Evolutionary conservation across 2,888 invertebrate species (phyloP).

Genomic region (Kuschelorhynchus macadamiae): DNA sequence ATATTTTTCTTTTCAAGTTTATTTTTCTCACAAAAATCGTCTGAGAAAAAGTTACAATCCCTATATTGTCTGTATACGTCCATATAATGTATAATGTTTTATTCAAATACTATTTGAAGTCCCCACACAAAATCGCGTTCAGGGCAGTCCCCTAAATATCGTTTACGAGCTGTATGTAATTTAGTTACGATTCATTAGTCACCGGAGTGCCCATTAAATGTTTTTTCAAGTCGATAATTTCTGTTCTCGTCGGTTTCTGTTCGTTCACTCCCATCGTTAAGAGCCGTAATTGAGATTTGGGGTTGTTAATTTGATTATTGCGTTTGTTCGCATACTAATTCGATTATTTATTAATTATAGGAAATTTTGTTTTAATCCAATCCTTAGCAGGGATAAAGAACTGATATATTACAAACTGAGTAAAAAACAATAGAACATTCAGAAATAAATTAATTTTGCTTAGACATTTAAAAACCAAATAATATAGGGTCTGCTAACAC

Average conservation of each 20-base stretch:
- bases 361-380: constrained; percentile 1
- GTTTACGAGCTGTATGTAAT: constrained; percentile 32
- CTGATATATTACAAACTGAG: constrained; percentile 2
- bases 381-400: constrained; percentile 2
- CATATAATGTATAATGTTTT: no score
- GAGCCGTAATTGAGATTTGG: constrained; percentile 21
- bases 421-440: no score
- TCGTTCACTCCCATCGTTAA: constrained; percentile 40
- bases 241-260: constrained; percentile 14
- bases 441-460: no score
- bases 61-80: no score
- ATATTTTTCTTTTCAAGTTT: no score
- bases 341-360: constrained; percentile 29
- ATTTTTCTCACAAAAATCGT: no score
- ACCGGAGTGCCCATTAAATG: constrained; percentile 32
- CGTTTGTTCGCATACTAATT: constrained; percentile 27
- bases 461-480: no score
- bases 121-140: no score
- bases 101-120: no score
- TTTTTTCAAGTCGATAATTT: constrained; percentile 42
- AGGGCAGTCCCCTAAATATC: constrained; percentile 15
- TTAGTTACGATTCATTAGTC: constrained; percentile 46
- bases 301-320: constrained; percentile 39
- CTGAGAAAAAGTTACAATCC: no score
- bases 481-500: no score